These are phyloP conservation scores for Pomacea canaliculata DNA, from an alignment of 2,888 invertebrate species.

Conservation along the genomic window DNA sequence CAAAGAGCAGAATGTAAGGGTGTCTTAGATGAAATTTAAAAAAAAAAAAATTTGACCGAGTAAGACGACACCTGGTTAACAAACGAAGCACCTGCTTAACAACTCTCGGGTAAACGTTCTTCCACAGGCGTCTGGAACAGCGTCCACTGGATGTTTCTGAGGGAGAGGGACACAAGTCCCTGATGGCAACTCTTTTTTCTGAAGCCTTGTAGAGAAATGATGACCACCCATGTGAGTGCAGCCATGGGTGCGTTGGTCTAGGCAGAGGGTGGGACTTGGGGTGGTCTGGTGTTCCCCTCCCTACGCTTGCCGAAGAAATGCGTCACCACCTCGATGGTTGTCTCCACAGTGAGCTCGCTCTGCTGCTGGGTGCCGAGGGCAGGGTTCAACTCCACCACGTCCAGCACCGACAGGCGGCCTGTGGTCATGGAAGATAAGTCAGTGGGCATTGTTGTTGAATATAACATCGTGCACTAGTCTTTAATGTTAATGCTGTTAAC, in stretches of 20 bases:
- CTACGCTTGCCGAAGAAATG: slow-evolving; percentile 74
- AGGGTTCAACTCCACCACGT: slow-evolving; percentile 94
- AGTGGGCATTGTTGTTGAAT: neutral
- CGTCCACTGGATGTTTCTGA: too few species aligned
- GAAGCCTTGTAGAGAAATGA: neutral
- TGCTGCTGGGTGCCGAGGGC: slow-evolving; percentile 80
- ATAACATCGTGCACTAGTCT: too few species aligned
- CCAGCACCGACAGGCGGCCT: slow-evolving; percentile 81
- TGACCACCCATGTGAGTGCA: too few species aligned
- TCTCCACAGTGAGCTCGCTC: slow-evolving; percentile 79
- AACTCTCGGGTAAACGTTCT: too few species aligned
- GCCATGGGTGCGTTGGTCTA: neutral
- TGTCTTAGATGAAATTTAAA: too few species aligned
- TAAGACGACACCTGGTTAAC: too few species aligned
- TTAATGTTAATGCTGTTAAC: too few species aligned
- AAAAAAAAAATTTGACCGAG: too few species aligned
- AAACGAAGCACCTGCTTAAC: too few species aligned
- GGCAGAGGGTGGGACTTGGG: neutral
- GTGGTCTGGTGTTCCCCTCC: slow-evolving; percentile 44
- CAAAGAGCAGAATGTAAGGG: too few species aligned
- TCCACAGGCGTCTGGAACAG: too few species aligned
- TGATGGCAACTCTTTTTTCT: neutral
- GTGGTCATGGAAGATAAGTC: slow-evolving; percentile 8
- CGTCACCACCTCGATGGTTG: slow-evolving; percentile 82
- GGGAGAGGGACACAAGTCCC: neutral